Percentiles rank a stretch among this genome's conserved stretches.
phyloP scores from a whole-genome alignment of 1,140 invertebrate genomes.

The Drosophila bocki region DNA sequence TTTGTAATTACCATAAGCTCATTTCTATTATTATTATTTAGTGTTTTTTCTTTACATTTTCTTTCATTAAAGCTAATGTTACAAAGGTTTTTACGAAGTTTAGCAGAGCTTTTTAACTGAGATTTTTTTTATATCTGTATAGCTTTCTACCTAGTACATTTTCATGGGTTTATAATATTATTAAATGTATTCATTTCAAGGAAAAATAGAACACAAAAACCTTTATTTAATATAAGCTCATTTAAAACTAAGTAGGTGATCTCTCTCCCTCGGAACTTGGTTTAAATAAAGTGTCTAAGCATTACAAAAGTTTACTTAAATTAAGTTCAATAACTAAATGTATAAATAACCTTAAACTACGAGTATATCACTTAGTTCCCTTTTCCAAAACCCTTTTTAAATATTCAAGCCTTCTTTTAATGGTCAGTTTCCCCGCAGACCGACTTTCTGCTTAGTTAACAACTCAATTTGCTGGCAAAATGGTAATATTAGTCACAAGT shows the following conservation, averaged over 20 bases:
- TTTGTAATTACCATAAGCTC: not conserved
- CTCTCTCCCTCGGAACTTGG: not conserved
- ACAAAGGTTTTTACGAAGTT: too few relatives aligned
- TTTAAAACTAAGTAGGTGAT: not conserved
- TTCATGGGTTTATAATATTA: too few relatives aligned
- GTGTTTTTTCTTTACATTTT: too few relatives aligned
- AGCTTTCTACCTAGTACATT: too few relatives aligned
- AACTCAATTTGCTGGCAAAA: constrained; percentile 13
- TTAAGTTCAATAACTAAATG: not conserved
- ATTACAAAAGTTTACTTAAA: not conserved
- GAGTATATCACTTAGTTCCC: not conserved
- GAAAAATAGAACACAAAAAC: too few relatives aligned
- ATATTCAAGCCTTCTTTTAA: not conserved
- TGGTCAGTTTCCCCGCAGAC: not conserved
- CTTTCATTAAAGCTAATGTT: too few relatives aligned
- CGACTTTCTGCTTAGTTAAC: not conserved
- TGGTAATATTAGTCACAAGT: constrained; percentile 1
- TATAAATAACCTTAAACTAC: not conserved
- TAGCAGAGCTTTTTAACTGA: too few relatives aligned
- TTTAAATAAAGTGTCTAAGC: not conserved
- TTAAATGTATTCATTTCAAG: too few relatives aligned
- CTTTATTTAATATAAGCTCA: not conserved
- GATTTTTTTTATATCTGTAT: too few relatives aligned
- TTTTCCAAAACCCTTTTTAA: not conserved
- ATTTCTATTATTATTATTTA: too few relatives aligned